Percentiles rank a stretch among this genome's conserved stretches.
Conservation (phyloP, 2,888 invertebrate species). For the Clitarchus hookeri region DNA sequence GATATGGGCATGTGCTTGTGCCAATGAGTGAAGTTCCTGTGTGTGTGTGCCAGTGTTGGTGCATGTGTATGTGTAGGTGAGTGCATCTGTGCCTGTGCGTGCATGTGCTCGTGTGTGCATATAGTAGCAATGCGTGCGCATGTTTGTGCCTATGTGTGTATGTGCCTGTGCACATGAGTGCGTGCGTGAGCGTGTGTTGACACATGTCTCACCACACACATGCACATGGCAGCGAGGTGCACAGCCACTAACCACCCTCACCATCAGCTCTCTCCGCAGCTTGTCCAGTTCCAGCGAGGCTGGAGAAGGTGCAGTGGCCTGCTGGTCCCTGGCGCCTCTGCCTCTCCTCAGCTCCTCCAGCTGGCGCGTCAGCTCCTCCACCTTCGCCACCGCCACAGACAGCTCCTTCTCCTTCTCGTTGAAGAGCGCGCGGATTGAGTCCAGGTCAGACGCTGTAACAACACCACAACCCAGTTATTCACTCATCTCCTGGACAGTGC, state of each 20-base stretch:
- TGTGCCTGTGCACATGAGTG: too few relatives aligned
- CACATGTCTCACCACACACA: too few relatives aligned
- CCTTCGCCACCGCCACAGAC: conserved; percentile 95
- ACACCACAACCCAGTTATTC: background rate
- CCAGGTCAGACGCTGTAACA: conserved; percentile 86
- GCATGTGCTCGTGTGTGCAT: too few relatives aligned
- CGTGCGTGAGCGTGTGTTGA: too few relatives aligned
- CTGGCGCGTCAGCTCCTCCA: conserved; percentile 93
- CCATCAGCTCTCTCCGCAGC: conserved; percentile 89
- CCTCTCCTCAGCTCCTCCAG: conserved; percentile 83
- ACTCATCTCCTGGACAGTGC: background rate
- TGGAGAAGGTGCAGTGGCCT: conserved; percentile 36
- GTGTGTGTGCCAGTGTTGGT: too few relatives aligned
- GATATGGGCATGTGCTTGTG: too few relatives aligned
- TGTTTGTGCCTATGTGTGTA: too few relatives aligned
- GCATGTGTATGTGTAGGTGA: too few relatives aligned
- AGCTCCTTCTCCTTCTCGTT: conserved; percentile 98
- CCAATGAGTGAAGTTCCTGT: too few relatives aligned
- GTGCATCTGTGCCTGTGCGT: too few relatives aligned
- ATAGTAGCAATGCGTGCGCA: too few relatives aligned
- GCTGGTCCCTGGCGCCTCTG: conserved; percentile 60
- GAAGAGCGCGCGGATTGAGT: conserved; percentile 93
- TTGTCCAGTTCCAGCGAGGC: conserved; percentile 82
- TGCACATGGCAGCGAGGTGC: too few relatives aligned
- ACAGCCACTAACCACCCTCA: conserved; percentile 50